phyloP scores from a whole-genome alignment of 2,113 vertebrate species.

The Eulemur rufifrons region DNA sequence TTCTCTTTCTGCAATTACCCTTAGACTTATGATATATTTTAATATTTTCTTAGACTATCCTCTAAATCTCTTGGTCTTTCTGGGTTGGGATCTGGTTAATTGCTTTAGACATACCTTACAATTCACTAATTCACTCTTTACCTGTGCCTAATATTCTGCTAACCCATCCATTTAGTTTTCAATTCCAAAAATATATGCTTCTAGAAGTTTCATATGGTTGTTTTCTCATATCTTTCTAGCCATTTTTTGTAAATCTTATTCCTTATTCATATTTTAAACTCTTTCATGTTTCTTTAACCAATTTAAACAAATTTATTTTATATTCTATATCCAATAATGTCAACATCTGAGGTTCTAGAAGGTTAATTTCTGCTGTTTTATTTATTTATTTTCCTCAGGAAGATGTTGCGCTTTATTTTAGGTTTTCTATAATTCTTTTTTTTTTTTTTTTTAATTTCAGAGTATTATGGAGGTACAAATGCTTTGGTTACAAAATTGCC shows the following conservation, averaged over 20 bases:
- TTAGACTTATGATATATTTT: background rate
- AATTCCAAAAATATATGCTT: background rate
- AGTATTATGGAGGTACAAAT: too few species aligned
- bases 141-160: background rate
- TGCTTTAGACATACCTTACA: background rate
- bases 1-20: background rate
- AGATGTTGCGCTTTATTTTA: too few species aligned
- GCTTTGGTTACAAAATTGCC: too few species aligned
- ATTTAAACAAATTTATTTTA: slow-evolving; percentile 8
- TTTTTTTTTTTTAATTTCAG: too few species aligned
- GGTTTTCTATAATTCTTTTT: too few species aligned
- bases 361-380: background rate
- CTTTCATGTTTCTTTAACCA: background rate
- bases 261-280: background rate
- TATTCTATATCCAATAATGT: background rate
- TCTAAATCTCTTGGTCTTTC: background rate
- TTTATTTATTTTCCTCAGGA: background rate
- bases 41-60: background rate
- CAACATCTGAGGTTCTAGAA: background rate
- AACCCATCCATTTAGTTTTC: background rate
- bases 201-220: background rate
- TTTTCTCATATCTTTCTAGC: background rate
- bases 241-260: background rate
- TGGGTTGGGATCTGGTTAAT: background rate
- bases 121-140: background rate